phyloP scores from a whole-genome alignment of 2,113 vertebrate species.

The Gopherus flavomarginatus region DNA sequence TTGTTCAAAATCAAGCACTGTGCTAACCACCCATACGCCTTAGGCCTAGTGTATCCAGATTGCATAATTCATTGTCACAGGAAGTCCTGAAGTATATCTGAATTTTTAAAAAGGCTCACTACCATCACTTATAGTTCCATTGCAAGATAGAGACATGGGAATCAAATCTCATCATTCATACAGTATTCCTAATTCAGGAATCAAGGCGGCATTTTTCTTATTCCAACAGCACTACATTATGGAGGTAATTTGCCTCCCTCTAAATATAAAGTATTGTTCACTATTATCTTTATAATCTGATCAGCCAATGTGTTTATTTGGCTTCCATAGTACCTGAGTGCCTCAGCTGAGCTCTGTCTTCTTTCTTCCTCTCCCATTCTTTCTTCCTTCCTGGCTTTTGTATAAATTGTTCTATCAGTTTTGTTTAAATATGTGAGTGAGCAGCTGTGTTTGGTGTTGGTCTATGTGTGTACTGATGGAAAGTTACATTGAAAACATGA shows the following conservation, averaged over 20 bases:
- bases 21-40: neutral
- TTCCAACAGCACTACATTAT: neutral
- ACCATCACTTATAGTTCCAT: neutral
- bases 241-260: neutral
- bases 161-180: neutral
- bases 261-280: neutral
- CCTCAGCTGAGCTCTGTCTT: neutral
- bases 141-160: neutral
- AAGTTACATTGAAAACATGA: neutral
- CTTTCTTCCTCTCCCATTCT: neutral
- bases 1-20: neutral
- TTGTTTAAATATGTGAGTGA: neutral
- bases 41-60: neutral
- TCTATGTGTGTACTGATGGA: neutral
- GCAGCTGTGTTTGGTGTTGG: neutral
- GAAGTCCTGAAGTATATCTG: neutral
- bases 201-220: neutral
- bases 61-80: neutral
- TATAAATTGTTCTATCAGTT: neutral
- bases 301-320: neutral
- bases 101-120: neutral
- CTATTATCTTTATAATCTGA: neutral
- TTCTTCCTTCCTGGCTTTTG: neutral
- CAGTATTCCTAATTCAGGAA: neutral
- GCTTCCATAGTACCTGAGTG: neutral